Percentiles rank a stretch among this genome's conserved stretches.
phyloP scores from a whole-genome alignment of 1,140 invertebrate species.

The Nomia melanderi region DNA sequence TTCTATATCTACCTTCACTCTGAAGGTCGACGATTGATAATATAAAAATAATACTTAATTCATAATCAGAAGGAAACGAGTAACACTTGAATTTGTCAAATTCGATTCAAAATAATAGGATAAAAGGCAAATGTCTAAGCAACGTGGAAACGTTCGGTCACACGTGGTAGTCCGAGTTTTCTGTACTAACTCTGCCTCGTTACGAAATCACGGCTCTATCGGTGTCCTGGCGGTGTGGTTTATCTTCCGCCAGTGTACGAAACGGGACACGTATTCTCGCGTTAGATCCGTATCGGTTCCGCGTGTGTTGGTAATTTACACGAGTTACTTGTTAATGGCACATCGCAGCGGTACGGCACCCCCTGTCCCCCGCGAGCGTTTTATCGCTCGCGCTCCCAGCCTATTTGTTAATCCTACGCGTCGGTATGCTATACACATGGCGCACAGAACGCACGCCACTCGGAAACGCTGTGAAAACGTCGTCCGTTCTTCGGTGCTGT shows the following conservation, averaged over 20 bases:
- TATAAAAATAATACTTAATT: too few species aligned
- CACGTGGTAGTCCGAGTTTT: too few species aligned
- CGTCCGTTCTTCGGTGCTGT: not conserved
- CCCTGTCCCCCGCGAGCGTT: not conserved
- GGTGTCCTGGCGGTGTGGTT: not conserved
- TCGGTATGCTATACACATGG: not conserved
- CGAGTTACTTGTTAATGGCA: slow-evolving; percentile 9
- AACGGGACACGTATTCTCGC: not conserved
- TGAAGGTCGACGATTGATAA: too few species aligned
- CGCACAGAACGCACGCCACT: not conserved
- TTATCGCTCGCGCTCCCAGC: slow-evolving; percentile 8
- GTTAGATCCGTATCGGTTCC: slow-evolving; percentile 1
- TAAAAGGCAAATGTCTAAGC: too few species aligned
- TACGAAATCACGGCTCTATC: slow-evolving; percentile 8
- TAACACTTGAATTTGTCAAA: too few species aligned
- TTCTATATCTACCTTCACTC: too few species aligned
- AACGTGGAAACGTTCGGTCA: too few species aligned
- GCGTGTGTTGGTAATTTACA: slow-evolving; percentile 14
- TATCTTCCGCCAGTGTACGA: not conserved
- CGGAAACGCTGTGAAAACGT: not conserved
- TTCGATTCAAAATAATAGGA: too few species aligned
- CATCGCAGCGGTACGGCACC: slow-evolving; percentile 1
- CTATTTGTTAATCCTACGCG: slow-evolving; percentile 30
- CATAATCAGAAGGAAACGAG: too few species aligned
- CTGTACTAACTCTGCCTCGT: too few species aligned